phyloP scores from a whole-genome alignment of 2,888 invertebrate genomes.

The Adela reaumurella region DNA sequence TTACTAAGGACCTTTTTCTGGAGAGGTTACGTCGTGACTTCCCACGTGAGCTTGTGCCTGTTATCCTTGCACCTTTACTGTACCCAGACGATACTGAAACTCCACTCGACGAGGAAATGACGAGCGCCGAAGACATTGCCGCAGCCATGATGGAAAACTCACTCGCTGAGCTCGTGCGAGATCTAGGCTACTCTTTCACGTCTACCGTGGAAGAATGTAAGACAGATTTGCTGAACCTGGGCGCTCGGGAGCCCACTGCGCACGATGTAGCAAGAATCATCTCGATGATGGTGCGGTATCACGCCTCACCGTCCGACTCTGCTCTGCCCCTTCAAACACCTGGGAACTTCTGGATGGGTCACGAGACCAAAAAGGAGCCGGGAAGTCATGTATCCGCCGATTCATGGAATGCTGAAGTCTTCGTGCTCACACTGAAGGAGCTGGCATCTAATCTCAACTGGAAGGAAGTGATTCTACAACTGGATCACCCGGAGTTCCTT shows the following conservation, averaged over 20 bases:
- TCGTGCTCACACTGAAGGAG: slow-evolving; percentile 89
- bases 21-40: slow-evolving; percentile 81
- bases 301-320: slow-evolving; percentile 55
- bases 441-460: slow-evolving; percentile 82
- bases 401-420: slow-evolving; percentile 92
- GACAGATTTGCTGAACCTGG: slow-evolving; percentile 76
- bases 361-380: slow-evolving; percentile 53
- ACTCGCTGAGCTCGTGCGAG: slow-evolving; percentile 84
- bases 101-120: slow-evolving; percentile 60
- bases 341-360: slow-evolving; percentile 60
- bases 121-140: slow-evolving; percentile 59
- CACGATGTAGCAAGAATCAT: slow-evolving; percentile 81
- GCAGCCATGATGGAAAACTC: slow-evolving; percentile 69
- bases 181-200: slow-evolving; percentile 90
- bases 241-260: slow-evolving; percentile 78
- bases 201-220: slow-evolving; percentile 84
- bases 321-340: slow-evolving; percentile 69
- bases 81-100: slow-evolving; percentile 75
- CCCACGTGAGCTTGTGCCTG: slow-evolving; percentile 83
- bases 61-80: slow-evolving; percentile 83
- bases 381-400: slow-evolving; percentile 38
- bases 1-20: slow-evolving; percentile 77
- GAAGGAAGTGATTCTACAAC: slow-evolving; percentile 87
- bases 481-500: slow-evolving; percentile 88
- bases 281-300: slow-evolving; percentile 82